Evolutionary conservation across 2,113 vertebrate species (phyloP).

Genomic region (Pelvicachromis taeniatus): DNA sequence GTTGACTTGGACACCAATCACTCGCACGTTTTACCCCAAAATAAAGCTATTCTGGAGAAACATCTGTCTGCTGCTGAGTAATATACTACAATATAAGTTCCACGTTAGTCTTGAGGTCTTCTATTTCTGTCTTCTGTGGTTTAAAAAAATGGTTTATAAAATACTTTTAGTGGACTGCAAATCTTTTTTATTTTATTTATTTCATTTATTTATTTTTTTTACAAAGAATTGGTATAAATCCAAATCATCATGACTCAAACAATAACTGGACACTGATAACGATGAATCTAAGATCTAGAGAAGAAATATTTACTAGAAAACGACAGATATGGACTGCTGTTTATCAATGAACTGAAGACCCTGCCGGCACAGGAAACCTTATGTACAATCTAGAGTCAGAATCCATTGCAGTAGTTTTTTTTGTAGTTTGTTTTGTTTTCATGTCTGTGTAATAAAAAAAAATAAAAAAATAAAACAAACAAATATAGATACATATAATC

Average conservation of each 20-base stretch:
- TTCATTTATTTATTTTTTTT: too few species aligned
- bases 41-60: background rate
- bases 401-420: background rate
- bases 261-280: background rate
- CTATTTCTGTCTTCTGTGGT: background rate
- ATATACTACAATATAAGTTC: background rate
- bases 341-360: background rate
- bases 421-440: background rate
- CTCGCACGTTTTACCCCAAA: background rate
- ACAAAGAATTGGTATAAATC: background rate
- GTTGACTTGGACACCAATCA: background rate
- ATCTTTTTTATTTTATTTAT: background rate
- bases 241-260: background rate
- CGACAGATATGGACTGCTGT: background rate
- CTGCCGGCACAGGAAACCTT: background rate
- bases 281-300: background rate
- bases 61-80: background rate
- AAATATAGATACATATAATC: background rate
- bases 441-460: background rate
- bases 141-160: background rate
- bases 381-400: background rate
- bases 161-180: background rate
- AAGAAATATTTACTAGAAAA: background rate
- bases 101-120: background rate
- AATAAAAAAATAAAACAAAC: background rate